Conservation (phyloP, 2,888 invertebrate genomes). For the Stenchaetothrips biformis region DNA sequence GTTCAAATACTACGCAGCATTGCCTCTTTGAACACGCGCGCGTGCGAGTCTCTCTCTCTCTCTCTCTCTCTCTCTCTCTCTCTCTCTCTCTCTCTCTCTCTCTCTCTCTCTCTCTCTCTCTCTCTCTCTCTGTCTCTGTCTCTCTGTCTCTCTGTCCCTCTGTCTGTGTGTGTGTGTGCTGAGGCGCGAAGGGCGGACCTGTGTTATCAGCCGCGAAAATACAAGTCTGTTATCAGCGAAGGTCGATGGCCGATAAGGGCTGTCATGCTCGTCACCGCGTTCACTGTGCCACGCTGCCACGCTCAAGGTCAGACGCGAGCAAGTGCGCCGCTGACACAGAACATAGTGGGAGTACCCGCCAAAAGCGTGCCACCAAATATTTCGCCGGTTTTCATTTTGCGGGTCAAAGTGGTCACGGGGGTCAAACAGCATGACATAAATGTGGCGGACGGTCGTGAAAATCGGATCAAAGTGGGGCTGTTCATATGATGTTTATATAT, state of each 20-base stretch:
- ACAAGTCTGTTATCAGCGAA: slow-evolving; percentile 2
- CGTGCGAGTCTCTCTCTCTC: too few relatives aligned
- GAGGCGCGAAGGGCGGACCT: neutral
- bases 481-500: too few relatives aligned
- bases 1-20: too few relatives aligned
- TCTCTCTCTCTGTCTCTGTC: neutral
- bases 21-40: too few relatives aligned
- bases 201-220: neutral
- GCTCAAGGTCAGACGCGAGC: slow-evolving; percentile 3
- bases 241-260: slow-evolving; percentile 6
- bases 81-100: slow-evolving; percentile 1
- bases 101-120: neutral
- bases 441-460: too few relatives aligned
- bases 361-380: too few relatives aligned
- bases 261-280: neutral
- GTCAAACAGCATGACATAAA: too few relatives aligned
- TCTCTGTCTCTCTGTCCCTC: neutral
- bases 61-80: too few relatives aligned
- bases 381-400: too few relatives aligned
- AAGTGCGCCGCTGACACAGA: neutral
- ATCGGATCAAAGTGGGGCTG: too few relatives aligned
- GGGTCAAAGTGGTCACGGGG: too few relatives aligned
- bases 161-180: neutral
- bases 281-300: slow-evolving; percentile 1
- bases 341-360: too few relatives aligned